Evolutionary conservation across 2,888 invertebrate species (phyloP).

Genomic region (Monopis laevigella): DNA sequence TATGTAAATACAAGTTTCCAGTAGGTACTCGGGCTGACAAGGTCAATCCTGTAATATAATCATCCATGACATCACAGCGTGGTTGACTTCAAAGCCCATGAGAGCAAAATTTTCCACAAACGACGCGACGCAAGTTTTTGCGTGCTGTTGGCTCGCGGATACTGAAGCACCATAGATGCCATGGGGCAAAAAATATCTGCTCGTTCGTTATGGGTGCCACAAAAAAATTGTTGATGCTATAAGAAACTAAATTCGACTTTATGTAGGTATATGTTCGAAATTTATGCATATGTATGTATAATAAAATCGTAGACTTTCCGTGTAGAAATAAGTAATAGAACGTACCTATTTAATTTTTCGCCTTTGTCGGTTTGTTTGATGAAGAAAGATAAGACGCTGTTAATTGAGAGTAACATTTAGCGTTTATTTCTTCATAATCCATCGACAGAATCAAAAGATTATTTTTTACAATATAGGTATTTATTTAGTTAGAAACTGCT

Average conservation of each 20-base stretch:
- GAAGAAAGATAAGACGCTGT: too few relatives aligned
- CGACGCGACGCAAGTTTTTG: constrained; percentile 43
- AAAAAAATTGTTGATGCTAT: constrained; percentile 2
- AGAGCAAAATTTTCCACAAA: constrained; percentile 48
- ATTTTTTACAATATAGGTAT: too few relatives aligned
- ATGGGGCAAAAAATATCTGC: constrained; percentile 7
- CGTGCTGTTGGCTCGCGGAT: constrained; percentile 20
- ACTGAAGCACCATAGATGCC: constrained; percentile 5
- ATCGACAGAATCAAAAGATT: too few relatives aligned
- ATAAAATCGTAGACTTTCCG: too few relatives aligned
- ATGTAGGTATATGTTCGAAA: too few relatives aligned
- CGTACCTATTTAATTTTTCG: too few relatives aligned
- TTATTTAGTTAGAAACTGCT: too few relatives aligned
- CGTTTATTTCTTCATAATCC: too few relatives aligned
- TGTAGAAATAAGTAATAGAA: too few relatives aligned
- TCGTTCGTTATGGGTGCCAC: constrained; percentile 1
- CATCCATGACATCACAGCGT: constrained; percentile 57
- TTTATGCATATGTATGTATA: too few relatives aligned
- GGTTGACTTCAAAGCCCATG: constrained; percentile 20
- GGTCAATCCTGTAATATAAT: constrained; percentile 56
- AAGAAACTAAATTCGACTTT: neutral
- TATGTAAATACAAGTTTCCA: neutral
- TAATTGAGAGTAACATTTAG: too few relatives aligned
- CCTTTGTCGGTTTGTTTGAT: too few relatives aligned
- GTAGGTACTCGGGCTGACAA: constrained; percentile 26